These are phyloP conservation scores for Cygnus buccinator DNA, from an alignment of 2,113 vertebrate species.

Conservation along the genomic window DNA sequence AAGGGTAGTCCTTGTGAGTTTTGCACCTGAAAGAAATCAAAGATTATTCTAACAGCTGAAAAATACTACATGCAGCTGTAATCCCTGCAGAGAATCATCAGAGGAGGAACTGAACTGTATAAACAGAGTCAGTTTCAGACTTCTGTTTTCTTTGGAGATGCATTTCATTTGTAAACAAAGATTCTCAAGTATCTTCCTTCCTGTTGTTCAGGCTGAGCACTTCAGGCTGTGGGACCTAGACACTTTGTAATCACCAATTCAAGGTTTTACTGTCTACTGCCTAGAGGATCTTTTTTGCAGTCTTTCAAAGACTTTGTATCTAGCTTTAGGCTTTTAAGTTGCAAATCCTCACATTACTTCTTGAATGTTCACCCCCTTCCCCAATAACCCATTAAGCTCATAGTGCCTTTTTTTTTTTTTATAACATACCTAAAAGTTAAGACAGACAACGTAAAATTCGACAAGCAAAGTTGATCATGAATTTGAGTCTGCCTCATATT, in stretches of 20 bases:
- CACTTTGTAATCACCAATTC: neutral
- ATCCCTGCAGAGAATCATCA: neutral
- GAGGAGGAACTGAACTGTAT: neutral
- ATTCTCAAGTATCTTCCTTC: neutral
- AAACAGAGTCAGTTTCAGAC: neutral
- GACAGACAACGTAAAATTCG: neutral
- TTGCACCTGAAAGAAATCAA: constrained; percentile 42
- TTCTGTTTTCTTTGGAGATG: neutral
- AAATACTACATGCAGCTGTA: neutral
- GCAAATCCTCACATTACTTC: neutral
- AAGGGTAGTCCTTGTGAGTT: constrained; percentile 70
- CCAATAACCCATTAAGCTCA: neutral
- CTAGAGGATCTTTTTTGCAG: neutral
- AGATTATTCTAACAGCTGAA: neutral
- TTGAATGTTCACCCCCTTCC: neutral
- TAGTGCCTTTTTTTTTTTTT: neutral
- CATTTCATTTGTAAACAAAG: neutral
- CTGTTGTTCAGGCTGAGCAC: neutral
- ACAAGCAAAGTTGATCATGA: neutral
- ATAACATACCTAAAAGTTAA: neutral
- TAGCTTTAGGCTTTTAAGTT: neutral
- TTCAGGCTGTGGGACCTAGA: neutral
- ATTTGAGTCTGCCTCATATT: neutral
- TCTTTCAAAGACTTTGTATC: neutral
- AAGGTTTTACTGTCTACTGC: neutral